Base-by-base conservation (phyloP, 2,888 invertebrate species). In the Eupsilia transversa region DNA sequence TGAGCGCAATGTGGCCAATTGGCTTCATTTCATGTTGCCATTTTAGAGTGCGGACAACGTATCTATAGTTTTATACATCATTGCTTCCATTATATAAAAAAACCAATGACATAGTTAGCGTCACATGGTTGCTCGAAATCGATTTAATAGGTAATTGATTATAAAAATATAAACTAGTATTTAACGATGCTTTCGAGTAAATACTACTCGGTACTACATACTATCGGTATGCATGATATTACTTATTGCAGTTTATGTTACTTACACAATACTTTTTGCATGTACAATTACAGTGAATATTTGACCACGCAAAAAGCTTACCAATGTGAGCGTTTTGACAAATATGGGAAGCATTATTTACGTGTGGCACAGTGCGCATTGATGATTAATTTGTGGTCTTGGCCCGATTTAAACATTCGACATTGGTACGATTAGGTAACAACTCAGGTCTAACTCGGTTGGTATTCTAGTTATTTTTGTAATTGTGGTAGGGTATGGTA, bases 341-440 rank as follows among this genome's bases (percentile, higher is more conserved):
- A 79, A 83, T 83, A 72, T 79, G 80, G 72, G 65, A 43, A 59
- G 80, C 57, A 80, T 80, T 67, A 41, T 65, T 80, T 79, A 83
- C 64, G 79, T 23, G 61, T 54, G 69, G 68, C 61, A 41, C 59
- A 57, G 76, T 82, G 56, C 54, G 76, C 77, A 82, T 82, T 60
- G 82, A 82, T 78, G 61, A 67, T 63, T 78, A 83, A 77, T 78
- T 68, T 56, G 61, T 78, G 56, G 78, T 61, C 78, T 83, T 82
- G 82, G 77, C 77, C 69, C 43, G n/a, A 57, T 63, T 83, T 33
- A 52, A 46, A 78, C 41, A 78, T 61, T 49, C 49, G 69, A 83
- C 78, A 61, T 82, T 60, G 78, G 41, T 77, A 77, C 14, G 43
- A 77, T 82, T 61, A 78, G n/a, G 78, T 83, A 77, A 78, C 69